A percentile compares a stretch with the other conserved stretches of the same genome.
Conservation (phyloP, 2,888 invertebrate genomes). For the Gymnosoma rotundatum region DNA sequence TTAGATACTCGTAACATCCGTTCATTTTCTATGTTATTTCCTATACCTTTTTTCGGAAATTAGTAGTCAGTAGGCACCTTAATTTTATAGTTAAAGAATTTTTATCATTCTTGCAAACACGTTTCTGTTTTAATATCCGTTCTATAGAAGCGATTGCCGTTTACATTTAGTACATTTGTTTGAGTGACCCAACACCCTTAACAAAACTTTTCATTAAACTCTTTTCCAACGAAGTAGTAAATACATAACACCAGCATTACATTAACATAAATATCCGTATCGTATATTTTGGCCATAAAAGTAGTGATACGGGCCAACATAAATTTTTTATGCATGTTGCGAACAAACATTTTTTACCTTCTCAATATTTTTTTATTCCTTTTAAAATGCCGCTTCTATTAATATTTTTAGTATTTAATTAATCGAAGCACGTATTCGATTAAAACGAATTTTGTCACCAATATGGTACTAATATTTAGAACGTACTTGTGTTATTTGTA, state of each 20-base stretch:
- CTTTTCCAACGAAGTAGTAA: neutral
- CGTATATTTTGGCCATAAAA: no score
- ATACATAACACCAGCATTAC: no score
- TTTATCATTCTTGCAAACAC: neutral
- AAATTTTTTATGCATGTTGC: no score
- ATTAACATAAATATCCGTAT: no score
- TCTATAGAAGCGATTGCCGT: conserved; percentile 51
- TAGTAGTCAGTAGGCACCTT: conserved; percentile 58
- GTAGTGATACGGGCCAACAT: no score
- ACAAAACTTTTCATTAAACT: neutral
- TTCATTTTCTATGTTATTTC: conserved; percentile 17
- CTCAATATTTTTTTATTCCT: no score
- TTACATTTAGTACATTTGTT: neutral
- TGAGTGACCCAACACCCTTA: neutral
- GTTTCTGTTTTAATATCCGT: conserved; percentile 57
- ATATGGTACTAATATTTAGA: neutral
- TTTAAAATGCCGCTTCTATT: no score
- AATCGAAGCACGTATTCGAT: conserved; percentile 61
- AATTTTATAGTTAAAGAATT: neutral
- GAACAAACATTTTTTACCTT: no score
- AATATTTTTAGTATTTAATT: conserved; percentile 22
- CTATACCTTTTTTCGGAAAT: conserved; percentile 13
- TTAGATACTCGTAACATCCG: conserved; percentile 25
- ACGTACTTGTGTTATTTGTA: neutral
- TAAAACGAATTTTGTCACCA: conserved; percentile 66